Percentiles rank a stretch among this genome's conserved stretches.
Conservation (phyloP, 2,113 vertebrate species). For the Turnix velox region DNA sequence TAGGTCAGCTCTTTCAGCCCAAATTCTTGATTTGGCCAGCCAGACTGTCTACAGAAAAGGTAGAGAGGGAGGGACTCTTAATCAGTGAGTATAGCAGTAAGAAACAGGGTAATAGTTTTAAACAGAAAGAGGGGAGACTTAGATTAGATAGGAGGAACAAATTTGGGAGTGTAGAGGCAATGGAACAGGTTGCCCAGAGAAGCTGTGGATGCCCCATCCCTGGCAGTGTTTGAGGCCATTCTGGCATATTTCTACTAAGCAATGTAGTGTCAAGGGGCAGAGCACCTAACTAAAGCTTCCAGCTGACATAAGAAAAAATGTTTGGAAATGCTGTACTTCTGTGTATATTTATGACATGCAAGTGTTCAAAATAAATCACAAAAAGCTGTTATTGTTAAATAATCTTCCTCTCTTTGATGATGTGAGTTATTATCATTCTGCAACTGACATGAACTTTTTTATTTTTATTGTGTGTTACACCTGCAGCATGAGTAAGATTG, state of each 20-base stretch:
- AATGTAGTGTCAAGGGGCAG: accelerated
- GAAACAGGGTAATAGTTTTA: background rate
- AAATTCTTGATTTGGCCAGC: background rate
- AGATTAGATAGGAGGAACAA: background rate
- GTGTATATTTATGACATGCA: background rate
- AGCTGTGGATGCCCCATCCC: background rate
- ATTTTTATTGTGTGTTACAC: background rate
- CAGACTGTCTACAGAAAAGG: background rate
- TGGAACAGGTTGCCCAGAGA: background rate
- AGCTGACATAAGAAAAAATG: background rate
- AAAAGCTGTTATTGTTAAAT: background rate
- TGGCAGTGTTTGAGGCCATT: background rate
- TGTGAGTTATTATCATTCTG: background rate
- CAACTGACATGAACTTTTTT: background rate
- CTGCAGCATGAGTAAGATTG: background rate
- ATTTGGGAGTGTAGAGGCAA: background rate
- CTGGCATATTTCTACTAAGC: background rate
- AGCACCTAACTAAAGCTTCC: background rate
- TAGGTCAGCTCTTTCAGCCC: background rate
- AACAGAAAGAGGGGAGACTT: background rate
- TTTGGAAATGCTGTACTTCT: background rate
- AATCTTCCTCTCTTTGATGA: background rate
- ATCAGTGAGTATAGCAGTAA: background rate
- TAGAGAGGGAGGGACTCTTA: background rate
- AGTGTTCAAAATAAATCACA: background rate